Evolutionary conservation across 2,888 invertebrate species (phyloP), one percentile per base, ranked within the genome.

Genomic region (Caradrina kadenii): DNA sequence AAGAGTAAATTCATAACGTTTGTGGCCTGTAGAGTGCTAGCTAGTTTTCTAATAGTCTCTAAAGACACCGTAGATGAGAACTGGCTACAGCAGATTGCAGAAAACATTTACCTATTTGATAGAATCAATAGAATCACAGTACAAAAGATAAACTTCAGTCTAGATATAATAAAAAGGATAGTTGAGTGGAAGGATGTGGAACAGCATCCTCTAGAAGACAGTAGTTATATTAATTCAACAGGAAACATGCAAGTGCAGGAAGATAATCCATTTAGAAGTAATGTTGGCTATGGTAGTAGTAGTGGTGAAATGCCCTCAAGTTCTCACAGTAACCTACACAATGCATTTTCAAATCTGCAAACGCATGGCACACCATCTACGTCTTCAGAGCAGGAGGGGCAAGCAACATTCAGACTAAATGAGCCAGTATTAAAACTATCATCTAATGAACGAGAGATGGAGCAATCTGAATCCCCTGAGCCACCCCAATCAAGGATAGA

Each of bases 111-210:
- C 80, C 94, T 96, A 62, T 96, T 96, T 88, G 97, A 97, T 89
- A 96, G 97, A 85, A 96, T 96, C 59, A 97, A 97, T 90, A 96
- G 97, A 88, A 94, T 96, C 64, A 97, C 97, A 66, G 96, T 97
- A 65, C 97, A 97, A 87, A 98, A 98, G 91, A 98, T 98, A 90
- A 97, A 98, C 86, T 98, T 98, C 91, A 98, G 98, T 78, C 94
- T 98, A 83, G 98, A 98, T 89, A 97, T 98, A 56, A 97, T 98
- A 62, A 98, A 98, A 88, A 97, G 98, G 83, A 98, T 98, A 86
- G 98, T 98, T 0, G 98, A 98, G 88, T 98, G 98, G 97, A 98
- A 98, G 87, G 98, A 98, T 92, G 94, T 97, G 39, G 97, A 97
- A 88, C 96, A 97, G 83, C 98, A 98, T 94, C 98, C 98, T 0